phyloP scores from a whole-genome alignment of 92 coral and sea anemone genomes.

The Palythoa grandis region DNA sequence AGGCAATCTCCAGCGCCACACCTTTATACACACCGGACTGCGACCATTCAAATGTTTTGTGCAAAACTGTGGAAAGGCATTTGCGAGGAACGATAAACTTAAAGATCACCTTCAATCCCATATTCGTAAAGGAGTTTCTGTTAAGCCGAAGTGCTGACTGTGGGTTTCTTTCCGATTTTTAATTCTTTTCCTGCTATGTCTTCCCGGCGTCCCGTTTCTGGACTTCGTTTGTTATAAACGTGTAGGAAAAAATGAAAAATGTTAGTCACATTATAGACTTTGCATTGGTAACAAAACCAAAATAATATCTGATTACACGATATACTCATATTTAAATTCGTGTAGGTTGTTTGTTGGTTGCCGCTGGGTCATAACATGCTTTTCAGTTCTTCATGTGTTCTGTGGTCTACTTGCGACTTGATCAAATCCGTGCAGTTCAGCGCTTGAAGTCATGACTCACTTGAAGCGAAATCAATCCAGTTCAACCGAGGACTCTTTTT shows the following conservation, averaged over 20 bases:
- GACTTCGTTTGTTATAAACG: too few species aligned
- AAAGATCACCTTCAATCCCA: neutral
- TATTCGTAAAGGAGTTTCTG: neutral
- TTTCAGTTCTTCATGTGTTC: neutral
- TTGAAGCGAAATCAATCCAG: conserved; percentile 38
- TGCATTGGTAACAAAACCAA: too few species aligned
- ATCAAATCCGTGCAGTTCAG: neutral
- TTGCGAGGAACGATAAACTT: neutral
- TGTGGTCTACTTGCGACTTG: neutral
- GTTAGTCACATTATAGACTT: too few species aligned
- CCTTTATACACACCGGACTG: conserved; percentile 1
- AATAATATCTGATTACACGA: too few species aligned
- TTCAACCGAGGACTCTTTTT: neutral
- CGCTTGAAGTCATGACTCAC: conserved; percentile 16
- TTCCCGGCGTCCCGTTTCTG: too few species aligned
- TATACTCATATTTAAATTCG: too few species aligned
- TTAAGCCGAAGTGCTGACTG: neutral
- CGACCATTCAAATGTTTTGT: conserved; percentile 13
- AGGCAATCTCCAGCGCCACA: neutral
- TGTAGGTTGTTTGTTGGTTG: neutral
- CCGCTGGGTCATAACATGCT: neutral
- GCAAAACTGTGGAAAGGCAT: conserved; percentile 1
- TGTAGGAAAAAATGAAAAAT: too few species aligned
- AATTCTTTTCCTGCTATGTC: too few species aligned
- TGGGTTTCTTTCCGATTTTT: neutral